Percentiles rank a stretch among this genome's conserved stretches.
phyloP scores from a whole-genome alignment of 2,797 vertebrate genomes.

The Balearica regulorum region DNA sequence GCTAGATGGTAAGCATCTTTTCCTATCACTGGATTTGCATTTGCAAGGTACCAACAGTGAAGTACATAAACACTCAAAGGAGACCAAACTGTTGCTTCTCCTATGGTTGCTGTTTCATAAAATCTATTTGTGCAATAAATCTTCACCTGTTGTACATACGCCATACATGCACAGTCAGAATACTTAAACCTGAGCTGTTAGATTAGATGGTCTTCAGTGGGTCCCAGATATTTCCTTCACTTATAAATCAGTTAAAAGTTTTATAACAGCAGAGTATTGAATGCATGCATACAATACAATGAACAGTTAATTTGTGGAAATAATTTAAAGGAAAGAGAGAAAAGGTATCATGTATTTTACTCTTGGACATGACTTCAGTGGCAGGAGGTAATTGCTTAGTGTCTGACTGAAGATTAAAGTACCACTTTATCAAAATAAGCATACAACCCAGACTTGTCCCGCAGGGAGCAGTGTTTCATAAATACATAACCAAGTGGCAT shows the following conservation, averaged over 20 bases:
- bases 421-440: slow-evolving; percentile 38
- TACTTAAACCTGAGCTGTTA: not conserved
- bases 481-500: slow-evolving; percentile 53
- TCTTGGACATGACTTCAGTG: slow-evolving; percentile 12
- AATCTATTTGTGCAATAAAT: not conserved
- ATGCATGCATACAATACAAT: not conserved
- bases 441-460: slow-evolving; percentile 55
- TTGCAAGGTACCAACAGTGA: not conserved
- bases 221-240: not conserved
- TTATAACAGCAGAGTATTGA: not conserved
- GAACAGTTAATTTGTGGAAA: not conserved
- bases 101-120: not conserved
- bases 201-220: not conserved
- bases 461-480: slow-evolving; percentile 42
- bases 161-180: not conserved
- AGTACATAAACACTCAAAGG: not conserved
- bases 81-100: not conserved
- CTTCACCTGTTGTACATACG: not conserved
- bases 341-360: not conserved
- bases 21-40: slow-evolving; percentile 8
- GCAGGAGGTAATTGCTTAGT: slow-evolving; percentile 11
- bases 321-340: not conserved
- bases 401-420: slow-evolving; percentile 57
- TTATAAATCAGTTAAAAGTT: not conserved
- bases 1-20: not conserved